These are phyloP conservation scores for Lysandra bellargus DNA, from an alignment of 2,888 invertebrate genomes.

Conservation along the genomic window DNA sequence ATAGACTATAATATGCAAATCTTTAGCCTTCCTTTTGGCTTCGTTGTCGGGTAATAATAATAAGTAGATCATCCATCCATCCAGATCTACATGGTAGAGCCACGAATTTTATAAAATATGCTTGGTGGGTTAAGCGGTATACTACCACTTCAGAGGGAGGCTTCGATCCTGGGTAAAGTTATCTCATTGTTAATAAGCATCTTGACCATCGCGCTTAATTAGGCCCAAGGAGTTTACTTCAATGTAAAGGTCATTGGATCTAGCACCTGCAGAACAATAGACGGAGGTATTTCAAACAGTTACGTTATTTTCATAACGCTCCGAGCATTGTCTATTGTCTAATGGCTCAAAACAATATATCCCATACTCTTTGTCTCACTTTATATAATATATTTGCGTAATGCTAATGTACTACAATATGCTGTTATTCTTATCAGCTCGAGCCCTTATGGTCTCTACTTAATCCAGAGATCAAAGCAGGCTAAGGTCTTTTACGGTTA, in stretches of 20 bases:
- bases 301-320: slow-evolving; percentile 14
- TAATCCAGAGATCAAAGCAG: not conserved
- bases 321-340: slow-evolving; percentile 16
- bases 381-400: not conserved
- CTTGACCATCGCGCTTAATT: not conserved
- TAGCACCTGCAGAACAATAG: slow-evolving; percentile 8
- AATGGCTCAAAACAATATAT: slow-evolving; percentile 19
- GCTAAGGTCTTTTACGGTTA: not conserved
- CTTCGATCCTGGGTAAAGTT: too few relatives aligned
- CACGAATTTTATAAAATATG: too few relatives aligned
- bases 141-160: too few relatives aligned
- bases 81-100: too few relatives aligned
- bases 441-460: not conserved
- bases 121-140: too few relatives aligned
- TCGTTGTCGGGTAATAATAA: too few relatives aligned
- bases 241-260: slow-evolving; percentile 4
- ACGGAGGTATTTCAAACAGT: slow-evolving; percentile 11
- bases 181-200: not conserved
- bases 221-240: not conserved
- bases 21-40: too few relatives aligned
- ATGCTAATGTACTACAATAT: not conserved
- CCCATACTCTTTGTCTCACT: not conserved
- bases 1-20: too few relatives aligned
- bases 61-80: too few relatives aligned
- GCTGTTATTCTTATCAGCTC: not conserved